Evolutionary conservation across 1,140 invertebrate species (phyloP).

Genomic region (Caenorhabditis inopinata): DNA sequence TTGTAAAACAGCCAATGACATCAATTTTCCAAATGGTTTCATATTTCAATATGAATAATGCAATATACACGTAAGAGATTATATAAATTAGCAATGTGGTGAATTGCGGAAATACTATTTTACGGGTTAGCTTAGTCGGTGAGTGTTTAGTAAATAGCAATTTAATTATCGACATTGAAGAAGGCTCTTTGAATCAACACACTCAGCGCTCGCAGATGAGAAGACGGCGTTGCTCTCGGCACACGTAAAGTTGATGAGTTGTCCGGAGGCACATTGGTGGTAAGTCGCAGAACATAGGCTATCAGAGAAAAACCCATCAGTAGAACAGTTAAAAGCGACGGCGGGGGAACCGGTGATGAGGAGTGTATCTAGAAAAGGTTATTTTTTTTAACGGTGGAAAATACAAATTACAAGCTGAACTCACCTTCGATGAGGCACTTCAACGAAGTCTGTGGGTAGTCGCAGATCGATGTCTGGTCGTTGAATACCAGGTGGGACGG

Average conservation of each 20-base stretch:
- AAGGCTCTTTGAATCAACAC: neutral
- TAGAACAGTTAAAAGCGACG: neutral
- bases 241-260: neutral
- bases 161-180: constrained; percentile 2
- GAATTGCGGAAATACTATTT: neutral
- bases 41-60: constrained; percentile 24
- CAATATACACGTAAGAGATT: neutral
- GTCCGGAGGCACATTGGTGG: neutral
- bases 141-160: neutral
- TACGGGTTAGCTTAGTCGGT: neutral
- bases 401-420: neutral
- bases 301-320: constrained; percentile 12
- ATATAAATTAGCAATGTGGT: neutral
- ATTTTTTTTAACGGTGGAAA: neutral
- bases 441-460: constrained; percentile 22
- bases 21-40: too few relatives aligned
- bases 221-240: constrained; percentile 1
- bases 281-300: neutral
- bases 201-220: neutral
- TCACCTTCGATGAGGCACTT: constrained; percentile 24
- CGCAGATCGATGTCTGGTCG: neutral
- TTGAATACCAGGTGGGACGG: constrained; percentile 11
- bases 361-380: neutral
- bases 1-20: too few relatives aligned
- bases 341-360: neutral